Conservation (phyloP, 2,888 invertebrate species). For the Epinotia demarniana region DNA sequence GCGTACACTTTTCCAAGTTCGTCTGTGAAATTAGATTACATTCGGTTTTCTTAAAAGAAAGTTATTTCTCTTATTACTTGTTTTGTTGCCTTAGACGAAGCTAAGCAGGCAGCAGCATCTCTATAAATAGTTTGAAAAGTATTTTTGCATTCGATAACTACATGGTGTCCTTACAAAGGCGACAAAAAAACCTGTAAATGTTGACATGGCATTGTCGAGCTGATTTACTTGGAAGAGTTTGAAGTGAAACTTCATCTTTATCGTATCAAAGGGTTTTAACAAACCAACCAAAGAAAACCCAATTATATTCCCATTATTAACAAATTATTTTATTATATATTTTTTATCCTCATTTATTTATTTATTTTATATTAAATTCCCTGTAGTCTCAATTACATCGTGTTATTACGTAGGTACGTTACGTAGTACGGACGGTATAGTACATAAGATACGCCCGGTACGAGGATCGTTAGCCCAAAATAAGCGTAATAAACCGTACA, state of each 20-base stretch:
- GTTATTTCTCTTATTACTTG: too few species aligned
- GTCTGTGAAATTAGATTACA: not conserved
- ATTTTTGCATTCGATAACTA: too few species aligned
- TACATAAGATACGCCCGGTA: not conserved
- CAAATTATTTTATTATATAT: too few species aligned
- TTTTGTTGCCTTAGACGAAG: not conserved
- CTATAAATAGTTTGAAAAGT: too few species aligned
- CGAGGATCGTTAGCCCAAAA: constrained; percentile 14
- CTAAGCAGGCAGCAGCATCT: too few species aligned
- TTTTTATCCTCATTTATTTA: too few species aligned
- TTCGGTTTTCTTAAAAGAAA: not conserved
- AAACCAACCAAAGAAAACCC: not conserved
- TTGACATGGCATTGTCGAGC: too few species aligned
- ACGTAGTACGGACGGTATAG: not conserved
- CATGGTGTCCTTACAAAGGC: too few species aligned
- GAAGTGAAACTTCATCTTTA: not conserved
- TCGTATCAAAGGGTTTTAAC: not conserved
- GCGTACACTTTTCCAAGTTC: not conserved
- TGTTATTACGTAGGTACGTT: not conserved
- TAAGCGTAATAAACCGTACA: constrained; percentile 26
- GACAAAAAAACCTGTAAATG: too few species aligned
- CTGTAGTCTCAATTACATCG: too few species aligned
- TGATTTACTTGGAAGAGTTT: not conserved
- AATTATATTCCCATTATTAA: not conserved
- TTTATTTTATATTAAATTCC: too few species aligned